Base-by-base conservation (phyloP, 2,888 invertebrate genomes). In the Drosophila subquinaria region DNA sequence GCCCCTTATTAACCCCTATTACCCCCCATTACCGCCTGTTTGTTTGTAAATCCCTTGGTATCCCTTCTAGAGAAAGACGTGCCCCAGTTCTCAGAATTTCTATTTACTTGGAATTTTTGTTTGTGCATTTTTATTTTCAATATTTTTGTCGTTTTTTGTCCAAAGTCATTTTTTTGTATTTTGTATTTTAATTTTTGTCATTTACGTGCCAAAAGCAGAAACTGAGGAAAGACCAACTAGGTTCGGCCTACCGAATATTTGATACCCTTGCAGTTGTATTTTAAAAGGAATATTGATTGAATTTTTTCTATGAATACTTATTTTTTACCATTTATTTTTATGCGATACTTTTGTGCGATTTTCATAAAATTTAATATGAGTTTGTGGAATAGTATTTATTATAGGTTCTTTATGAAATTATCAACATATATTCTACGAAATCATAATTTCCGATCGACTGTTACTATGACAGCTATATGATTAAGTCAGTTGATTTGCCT, bases 161-260 rank as follows among this genome's bases (percentile, higher is more conserved):
- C 45, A 30, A 55, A 45, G 20, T 61, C 35, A 17, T 59, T 68
- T 55, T 36, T 36, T n/a, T 56, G 11, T 56, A 15, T 65, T 23
- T 56, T 57, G 48, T 43, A 50, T 50, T 43, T 40, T 20, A 9
- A 17, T 59, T 35, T 50, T 23, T 71, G 45, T 76, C 67, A 43
- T 72, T 75, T 63, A 75, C 67, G 75, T 75, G 75, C 72, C 75
- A 75, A 75, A 74, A 59, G 35, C 36, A 33, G 60, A 30, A 48
- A 36, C 30, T 59, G 9, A 27, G 30, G 38, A 42, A 42, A 35
- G 30, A 51, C 11, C 6, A 23, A 17, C 2, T 30, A 20, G 5
- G 4, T 38, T 38, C 47, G 59, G 48, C 38, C 48, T 3, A 9
- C 30, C 59, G 59, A 48, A 48, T 27, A 36, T 36, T 23, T 1